A percentile compares a stretch with the other conserved stretches of the same genome.
Conservation (phyloP, 2,888 invertebrate genomes). For the Chironomus riparius region DNA sequence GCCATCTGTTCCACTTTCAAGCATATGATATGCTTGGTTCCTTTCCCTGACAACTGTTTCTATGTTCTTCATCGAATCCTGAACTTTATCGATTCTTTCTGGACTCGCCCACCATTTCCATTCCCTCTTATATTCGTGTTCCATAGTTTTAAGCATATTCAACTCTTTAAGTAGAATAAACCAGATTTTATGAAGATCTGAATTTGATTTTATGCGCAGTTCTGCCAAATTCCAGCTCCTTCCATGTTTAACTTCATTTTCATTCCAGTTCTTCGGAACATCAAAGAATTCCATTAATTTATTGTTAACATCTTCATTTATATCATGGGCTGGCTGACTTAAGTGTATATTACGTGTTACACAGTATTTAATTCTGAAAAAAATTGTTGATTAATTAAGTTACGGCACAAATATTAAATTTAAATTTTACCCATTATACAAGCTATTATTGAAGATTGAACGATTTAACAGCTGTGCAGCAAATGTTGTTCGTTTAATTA, state of each 20-base stretch:
- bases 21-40: conserved; percentile 75
- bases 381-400: too few relatives aligned
- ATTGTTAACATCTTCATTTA: conserved; percentile 15
- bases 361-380: too few relatives aligned
- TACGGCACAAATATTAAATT: too few relatives aligned
- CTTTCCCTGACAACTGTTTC: conserved; percentile 86
- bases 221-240: conserved; percentile 85
- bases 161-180: conserved; percentile 82
- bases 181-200: conserved; percentile 96
- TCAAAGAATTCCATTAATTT: conserved; percentile 84
- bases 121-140: conserved; percentile 63
- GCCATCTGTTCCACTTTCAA: conserved; percentile 83
- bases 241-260: conserved; percentile 65
- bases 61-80: conserved; percentile 89
- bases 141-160: conserved; percentile 97
- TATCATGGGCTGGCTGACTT: background rate
- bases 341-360: too few relatives aligned
- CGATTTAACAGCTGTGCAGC: too few relatives aligned
- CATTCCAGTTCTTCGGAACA: conserved; percentile 71
- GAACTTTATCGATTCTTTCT: conserved; percentile 83
- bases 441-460: too few relatives aligned
- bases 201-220: conserved; percentile 86
- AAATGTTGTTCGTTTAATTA: too few relatives aligned
- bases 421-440: too few relatives aligned
- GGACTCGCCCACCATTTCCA: conserved; percentile 74